A percentile compares a stretch with the other conserved stretches of the same genome.
phyloP scores from a whole-genome alignment of 2,888 invertebrate genomes.

The Muscina levida region DNA sequence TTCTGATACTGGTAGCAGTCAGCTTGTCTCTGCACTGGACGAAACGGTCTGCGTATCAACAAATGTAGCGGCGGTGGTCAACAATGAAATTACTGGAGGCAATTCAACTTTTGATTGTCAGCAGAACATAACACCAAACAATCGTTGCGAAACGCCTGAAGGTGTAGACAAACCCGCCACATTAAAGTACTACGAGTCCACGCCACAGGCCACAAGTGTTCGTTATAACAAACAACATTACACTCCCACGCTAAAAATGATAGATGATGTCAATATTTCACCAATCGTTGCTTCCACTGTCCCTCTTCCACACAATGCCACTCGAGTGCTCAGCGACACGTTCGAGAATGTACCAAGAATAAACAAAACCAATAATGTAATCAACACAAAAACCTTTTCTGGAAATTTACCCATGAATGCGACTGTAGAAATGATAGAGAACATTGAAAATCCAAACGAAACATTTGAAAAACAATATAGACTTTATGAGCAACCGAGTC shows the following conservation, averaged over 20 bases:
- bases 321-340: constrained; percentile 70
- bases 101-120: constrained; percentile 70
- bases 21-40: constrained; percentile 67
- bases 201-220: constrained; percentile 72
- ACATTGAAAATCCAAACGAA: constrained; percentile 74
- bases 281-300: constrained; percentile 72
- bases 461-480: constrained; percentile 70
- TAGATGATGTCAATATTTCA: constrained; percentile 75
- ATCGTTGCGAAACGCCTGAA: constrained; percentile 76
- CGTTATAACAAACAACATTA: constrained; percentile 70
- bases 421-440: constrained; percentile 73
- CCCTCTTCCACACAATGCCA: constrained; percentile 55
- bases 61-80: constrained; percentile 27
- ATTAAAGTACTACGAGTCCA: constrained; percentile 74
- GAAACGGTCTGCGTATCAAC: constrained; percentile 71
- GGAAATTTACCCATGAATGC: constrained; percentile 66
- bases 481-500: constrained; percentile 59
- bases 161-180: constrained; percentile 68
- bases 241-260: constrained; percentile 73
- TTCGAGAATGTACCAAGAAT: constrained; percentile 65
- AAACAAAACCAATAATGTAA: constrained; percentile 55
- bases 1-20: constrained; percentile 69
- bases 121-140: constrained; percentile 62
- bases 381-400: constrained; percentile 65
- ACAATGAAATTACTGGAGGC: constrained; percentile 59